phyloP scores from a whole-genome alignment of 1,140 invertebrate genomes.

The Bombus sibiricus region DNA sequence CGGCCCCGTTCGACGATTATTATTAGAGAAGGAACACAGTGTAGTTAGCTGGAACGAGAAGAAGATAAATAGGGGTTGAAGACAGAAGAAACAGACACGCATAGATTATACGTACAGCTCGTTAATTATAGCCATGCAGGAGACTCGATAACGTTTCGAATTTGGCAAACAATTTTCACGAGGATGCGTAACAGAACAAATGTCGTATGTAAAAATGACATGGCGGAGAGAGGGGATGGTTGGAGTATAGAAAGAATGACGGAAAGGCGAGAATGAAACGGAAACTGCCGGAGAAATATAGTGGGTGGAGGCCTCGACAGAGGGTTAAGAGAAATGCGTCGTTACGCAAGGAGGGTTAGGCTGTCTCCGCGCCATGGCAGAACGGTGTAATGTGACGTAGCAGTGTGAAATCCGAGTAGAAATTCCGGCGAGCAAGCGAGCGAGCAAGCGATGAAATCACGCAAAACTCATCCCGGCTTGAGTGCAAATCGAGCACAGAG shows the following conservation, averaged over 20 bases:
- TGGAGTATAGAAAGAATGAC: conserved; percentile 1
- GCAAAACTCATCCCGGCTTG: conserved; percentile 69
- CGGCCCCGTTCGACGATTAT: conserved; percentile 3
- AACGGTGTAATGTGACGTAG: conserved; percentile 73
- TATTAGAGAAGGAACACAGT: conserved; percentile 20
- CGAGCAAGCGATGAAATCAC: conserved; percentile 70
- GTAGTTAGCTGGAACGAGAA: background rate
- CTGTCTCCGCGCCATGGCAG: conserved; percentile 56
- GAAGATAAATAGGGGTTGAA: background rate
- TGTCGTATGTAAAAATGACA: background rate
- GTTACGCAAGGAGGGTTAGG: conserved; percentile 33
- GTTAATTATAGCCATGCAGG: conserved; percentile 62
- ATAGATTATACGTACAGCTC: conserved; percentile 18
- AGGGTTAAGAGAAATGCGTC: background rate
- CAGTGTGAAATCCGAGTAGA: conserved; percentile 74
- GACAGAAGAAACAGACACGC: background rate
- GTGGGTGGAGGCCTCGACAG: background rate
- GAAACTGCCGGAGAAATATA: background rate
- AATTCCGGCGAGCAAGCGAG: conserved; percentile 59
- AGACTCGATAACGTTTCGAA: conserved; percentile 63
- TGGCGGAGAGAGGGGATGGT: background rate
- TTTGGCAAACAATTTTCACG: conserved; percentile 44
- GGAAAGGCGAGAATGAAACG: background rate
- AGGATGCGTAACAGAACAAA: conserved; percentile 17
- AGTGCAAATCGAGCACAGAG: conserved; percentile 63